phyloP scores from a whole-genome alignment of 2,888 invertebrate species.

The Neocrepidodera transversa region DNA sequence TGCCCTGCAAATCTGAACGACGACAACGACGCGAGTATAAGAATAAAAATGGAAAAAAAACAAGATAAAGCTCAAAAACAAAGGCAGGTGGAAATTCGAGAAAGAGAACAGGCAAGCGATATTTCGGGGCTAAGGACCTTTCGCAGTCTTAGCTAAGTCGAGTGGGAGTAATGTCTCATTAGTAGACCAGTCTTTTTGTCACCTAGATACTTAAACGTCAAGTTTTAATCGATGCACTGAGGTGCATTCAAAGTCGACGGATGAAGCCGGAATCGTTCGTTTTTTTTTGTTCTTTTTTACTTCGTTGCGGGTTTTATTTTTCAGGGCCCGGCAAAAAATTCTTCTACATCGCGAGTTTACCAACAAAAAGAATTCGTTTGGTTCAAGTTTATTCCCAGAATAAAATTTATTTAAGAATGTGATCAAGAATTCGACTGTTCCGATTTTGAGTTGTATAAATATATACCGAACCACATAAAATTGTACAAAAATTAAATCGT shows the following conservation, averaged over 20 bases:
- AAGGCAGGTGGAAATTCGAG: conserved; percentile 41
- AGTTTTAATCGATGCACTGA: conserved; percentile 49
- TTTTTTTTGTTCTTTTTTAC: too few species aligned
- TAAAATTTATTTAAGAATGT: too few species aligned
- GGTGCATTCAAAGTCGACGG: conserved; percentile 38
- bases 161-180: conserved; percentile 51
- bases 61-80: conserved; percentile 35
- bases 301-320: conserved; percentile 38
- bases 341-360: conserved; percentile 28
- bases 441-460: too few species aligned
- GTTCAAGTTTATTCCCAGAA: too few species aligned
- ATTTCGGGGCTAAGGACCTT: conserved; percentile 45
- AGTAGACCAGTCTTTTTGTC: conserved; percentile 50
- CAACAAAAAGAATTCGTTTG: conserved; percentile 12
- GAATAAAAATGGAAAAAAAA: conserved; percentile 29
- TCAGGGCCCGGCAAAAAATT: conserved; percentile 36
- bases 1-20: conserved; percentile 28
- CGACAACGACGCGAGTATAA: conserved; percentile 22
- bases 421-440: too few species aligned
- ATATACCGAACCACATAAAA: too few species aligned
- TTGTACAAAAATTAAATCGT: too few species aligned
- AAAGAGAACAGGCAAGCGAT: conserved; percentile 32
- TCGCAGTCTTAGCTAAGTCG: conserved; percentile 37
- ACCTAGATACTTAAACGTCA: conserved; percentile 50
- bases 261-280: too few species aligned